Conservation (phyloP, 2,113 vertebrate genomes). For the Psephotus haematonotus region DNA sequence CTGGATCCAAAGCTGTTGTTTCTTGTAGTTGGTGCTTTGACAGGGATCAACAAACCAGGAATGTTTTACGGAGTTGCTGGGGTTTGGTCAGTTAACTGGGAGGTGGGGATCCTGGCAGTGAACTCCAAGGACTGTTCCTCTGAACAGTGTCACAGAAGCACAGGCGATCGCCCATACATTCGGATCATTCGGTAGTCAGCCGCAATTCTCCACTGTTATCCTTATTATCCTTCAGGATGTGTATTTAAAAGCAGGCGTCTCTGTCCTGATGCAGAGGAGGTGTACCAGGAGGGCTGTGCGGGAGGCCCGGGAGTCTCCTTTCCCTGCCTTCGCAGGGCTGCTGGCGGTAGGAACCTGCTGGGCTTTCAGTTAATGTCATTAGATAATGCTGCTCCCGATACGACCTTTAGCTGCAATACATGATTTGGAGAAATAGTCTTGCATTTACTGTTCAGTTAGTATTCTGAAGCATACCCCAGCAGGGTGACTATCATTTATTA, state of each 20-base stretch:
- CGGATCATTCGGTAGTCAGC: background rate
- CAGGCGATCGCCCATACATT: fast-evolving
- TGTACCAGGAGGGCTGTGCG: fast-evolving
- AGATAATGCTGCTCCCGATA: constrained; percentile 1
- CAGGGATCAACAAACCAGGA: background rate
- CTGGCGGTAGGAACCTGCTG: background rate
- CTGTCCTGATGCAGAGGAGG: fast-evolving
- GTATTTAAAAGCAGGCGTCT: fast-evolving
- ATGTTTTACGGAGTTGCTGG: background rate
- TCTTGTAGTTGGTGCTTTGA: background rate
- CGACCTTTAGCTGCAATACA: background rate
- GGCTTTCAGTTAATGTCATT: constrained; percentile 27
- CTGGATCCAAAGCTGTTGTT: background rate
- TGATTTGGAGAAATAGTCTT: constrained; percentile 53
- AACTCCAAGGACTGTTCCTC: background rate
- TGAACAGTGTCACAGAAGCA: background rate
- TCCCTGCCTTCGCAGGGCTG: background rate
- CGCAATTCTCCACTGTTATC: background rate
- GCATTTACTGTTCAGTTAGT: constrained; percentile 51
- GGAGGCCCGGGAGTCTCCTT: background rate
- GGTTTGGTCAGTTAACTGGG: background rate
- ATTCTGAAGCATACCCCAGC: constrained; percentile 3
- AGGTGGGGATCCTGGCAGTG: background rate
- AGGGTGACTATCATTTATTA: constrained; percentile 27
- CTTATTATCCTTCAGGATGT: background rate